Percentiles rank a stretch among this genome's conserved stretches.
Evolutionary conservation across 2,113 vertebrate genomes (phyloP).

Genomic region (Halichoeres trimaculatus): DNA sequence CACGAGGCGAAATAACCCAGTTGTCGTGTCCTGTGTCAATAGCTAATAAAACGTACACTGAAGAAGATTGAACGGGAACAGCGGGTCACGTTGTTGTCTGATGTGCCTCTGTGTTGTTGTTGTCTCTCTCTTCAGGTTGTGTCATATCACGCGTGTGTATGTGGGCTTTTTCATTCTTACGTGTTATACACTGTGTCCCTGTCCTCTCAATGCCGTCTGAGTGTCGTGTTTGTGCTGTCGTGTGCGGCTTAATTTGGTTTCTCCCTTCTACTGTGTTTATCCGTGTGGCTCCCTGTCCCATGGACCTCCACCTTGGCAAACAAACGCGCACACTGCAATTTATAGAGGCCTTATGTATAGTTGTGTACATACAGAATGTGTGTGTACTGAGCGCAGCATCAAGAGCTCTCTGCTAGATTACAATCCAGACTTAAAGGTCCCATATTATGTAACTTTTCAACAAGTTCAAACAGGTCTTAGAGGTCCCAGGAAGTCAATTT

Average conservation of each 20-base stretch:
- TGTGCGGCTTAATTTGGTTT: slow-evolving; percentile 71
- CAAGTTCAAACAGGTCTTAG: no score
- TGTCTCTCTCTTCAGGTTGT: slow-evolving; percentile 88
- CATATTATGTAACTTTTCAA: no score
- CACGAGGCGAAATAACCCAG: slow-evolving; percentile 37
- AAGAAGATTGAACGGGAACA: slow-evolving; percentile 66
- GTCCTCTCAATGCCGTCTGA: slow-evolving; percentile 74
- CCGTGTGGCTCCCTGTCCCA: slow-evolving; percentile 61
- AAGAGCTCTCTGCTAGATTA: neutral
- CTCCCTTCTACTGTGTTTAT: slow-evolving; percentile 67
- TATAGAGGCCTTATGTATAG: neutral
- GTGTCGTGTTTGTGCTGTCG: slow-evolving; percentile 74
- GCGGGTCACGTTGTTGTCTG: slow-evolving; percentile 81
- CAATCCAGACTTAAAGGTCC: slow-evolving; percentile 2
- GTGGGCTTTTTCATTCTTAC: slow-evolving; percentile 86
- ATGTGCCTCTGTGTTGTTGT: slow-evolving; percentile 84
- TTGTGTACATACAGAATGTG: neutral
- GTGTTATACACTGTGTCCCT: slow-evolving; percentile 79
- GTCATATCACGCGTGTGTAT: slow-evolving; percentile 89
- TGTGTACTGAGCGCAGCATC: slow-evolving; percentile 10
- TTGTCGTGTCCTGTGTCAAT: slow-evolving; percentile 68
- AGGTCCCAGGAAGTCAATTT: no score
- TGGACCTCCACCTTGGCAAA: slow-evolving; percentile 61
- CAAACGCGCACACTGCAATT: slow-evolving; percentile 37
- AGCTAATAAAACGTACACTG: slow-evolving; percentile 61